phyloP scores from a whole-genome alignment of 1,140 invertebrate species.

The Danaus melanippus region DNA sequence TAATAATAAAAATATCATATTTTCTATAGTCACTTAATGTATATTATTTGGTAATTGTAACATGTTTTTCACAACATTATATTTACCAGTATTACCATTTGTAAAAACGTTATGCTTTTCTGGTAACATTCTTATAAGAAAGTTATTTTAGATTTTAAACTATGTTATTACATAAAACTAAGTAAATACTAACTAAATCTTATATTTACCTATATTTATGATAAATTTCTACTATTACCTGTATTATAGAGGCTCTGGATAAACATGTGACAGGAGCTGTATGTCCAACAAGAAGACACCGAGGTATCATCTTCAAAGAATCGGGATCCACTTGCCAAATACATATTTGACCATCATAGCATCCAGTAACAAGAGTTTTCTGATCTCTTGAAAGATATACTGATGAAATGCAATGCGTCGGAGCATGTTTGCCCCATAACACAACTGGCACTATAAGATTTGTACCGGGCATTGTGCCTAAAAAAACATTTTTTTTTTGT shows the following conservation, averaged over 20 bases:
- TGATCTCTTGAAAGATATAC: conserved; percentile 94
- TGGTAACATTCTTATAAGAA: background rate
- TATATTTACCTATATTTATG: no score
- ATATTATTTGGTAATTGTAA: no score
- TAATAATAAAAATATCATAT: background rate
- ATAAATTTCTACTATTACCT: conserved; percentile 58
- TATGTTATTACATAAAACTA: no score
- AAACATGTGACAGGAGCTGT: conserved; percentile 94
- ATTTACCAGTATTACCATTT: no score
- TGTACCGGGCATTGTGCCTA: conserved; percentile 82
- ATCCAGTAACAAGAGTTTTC: conserved; percentile 94
- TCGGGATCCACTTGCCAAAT: conserved; percentile 92
- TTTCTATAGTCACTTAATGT: background rate
- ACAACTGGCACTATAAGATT: conserved; percentile 97
- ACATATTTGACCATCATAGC: conserved; percentile 98
- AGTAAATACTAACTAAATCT: no score
- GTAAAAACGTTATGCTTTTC: background rate
- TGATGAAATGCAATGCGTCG: conserved; percentile 96
- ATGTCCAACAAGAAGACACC: conserved; percentile 95
- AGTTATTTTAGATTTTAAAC: background rate
- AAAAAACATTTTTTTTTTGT: conserved; percentile 14
- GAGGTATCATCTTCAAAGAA: conserved; percentile 91
- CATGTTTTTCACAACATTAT: no score
- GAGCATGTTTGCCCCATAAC: conserved; percentile 95
- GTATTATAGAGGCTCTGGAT: conserved; percentile 81